phyloP scores from a whole-genome alignment of 2,888 invertebrate species.

The Cantharis nigra region DNA sequence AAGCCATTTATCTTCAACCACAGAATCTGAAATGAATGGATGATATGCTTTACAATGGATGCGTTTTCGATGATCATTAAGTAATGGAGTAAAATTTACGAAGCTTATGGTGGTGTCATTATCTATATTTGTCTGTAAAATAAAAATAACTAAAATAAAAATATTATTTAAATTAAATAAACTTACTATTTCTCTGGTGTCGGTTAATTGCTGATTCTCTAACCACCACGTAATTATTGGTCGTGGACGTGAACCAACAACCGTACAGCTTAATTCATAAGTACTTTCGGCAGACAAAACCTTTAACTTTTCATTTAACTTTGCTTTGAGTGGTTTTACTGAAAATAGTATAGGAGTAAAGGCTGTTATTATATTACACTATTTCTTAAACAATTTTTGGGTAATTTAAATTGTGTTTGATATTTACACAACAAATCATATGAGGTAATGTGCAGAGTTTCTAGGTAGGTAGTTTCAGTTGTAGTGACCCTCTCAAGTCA shows the following conservation, averaged over 20 bases:
- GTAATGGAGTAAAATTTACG: slow-evolving; percentile 14
- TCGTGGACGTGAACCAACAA: slow-evolving; percentile 24
- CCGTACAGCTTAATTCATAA: slow-evolving; percentile 24
- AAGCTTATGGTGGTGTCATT: slow-evolving; percentile 14
- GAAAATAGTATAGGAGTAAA: not conserved
- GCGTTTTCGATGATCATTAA: slow-evolving; percentile 12
- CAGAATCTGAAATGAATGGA: slow-evolving; percentile 9
- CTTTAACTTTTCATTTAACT: slow-evolving; percentile 16
- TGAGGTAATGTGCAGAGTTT: too few species aligned
- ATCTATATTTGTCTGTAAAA: slow-evolving; percentile 7
- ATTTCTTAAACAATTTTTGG: too few species aligned
- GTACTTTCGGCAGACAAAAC: slow-evolving; percentile 13
- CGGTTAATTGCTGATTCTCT: slow-evolving; percentile 7
- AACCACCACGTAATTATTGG: slow-evolving; percentile 24
- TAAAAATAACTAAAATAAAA: too few species aligned
- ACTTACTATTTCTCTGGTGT: slow-evolving; percentile 20
- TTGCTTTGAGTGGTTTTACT: slow-evolving; percentile 22
- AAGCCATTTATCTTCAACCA: slow-evolving; percentile 16
- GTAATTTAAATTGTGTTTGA: too few species aligned
- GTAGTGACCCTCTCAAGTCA: too few species aligned
- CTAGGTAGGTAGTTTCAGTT: too few species aligned
- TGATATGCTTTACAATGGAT: slow-evolving; percentile 17
- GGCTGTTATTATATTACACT: too few species aligned
- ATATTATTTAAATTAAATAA: not conserved
- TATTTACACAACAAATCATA: too few species aligned